Evolutionary conservation across 1,140 invertebrate genomes (phyloP), one percentile per base, ranked within the genome.

Genomic region (Drosophila arawakana): DNA sequence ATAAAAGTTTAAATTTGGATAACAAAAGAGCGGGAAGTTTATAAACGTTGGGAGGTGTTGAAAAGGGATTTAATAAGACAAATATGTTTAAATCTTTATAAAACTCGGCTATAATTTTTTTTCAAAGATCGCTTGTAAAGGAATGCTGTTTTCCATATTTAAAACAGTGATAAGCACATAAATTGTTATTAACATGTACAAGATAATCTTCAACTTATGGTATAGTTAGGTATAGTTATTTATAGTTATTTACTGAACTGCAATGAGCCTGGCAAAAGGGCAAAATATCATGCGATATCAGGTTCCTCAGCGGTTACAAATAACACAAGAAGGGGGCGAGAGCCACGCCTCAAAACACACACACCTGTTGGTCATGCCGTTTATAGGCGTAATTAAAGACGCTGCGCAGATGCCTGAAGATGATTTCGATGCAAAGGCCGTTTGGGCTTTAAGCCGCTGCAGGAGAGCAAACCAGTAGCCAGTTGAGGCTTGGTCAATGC

Each of bases 321-420:
- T 41, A 43, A 74, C 37, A 43, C 76, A 7, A 44, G 55, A 25
- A 37, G 15, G 61, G 9, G 41, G 30, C 34, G 47, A 52, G 46
- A 57, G 59, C 62, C 63, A 61, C 50, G 21, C 66, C 60, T 59
- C 67, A 58, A 58, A 52, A 46, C 15, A 54, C 66, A 46, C 59
- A 47, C 68, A 47, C 68, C 69, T 74, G 55, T 37, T 63, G 50
- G 50, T 78, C 74, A 46, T 52, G 44, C 13, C 3, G 34, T 50
- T 65, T 30, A 30, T 30, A 30, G 25, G 63, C 75, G 69, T 60
- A 77, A 86, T 86, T 71, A 86, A 76, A 83, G 61, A 85, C 66
- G 11, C 34, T 34, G 47, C 15, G 43, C 37, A 44, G 50, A 54
- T 37, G 21, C 18, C 46, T 65, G 65, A 66, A 68, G 63, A 70